Evolutionary conservation across 1,140 invertebrate species (phyloP), one percentile per base, ranked within the genome.

Genomic region (Drosophila varians): DNA sequence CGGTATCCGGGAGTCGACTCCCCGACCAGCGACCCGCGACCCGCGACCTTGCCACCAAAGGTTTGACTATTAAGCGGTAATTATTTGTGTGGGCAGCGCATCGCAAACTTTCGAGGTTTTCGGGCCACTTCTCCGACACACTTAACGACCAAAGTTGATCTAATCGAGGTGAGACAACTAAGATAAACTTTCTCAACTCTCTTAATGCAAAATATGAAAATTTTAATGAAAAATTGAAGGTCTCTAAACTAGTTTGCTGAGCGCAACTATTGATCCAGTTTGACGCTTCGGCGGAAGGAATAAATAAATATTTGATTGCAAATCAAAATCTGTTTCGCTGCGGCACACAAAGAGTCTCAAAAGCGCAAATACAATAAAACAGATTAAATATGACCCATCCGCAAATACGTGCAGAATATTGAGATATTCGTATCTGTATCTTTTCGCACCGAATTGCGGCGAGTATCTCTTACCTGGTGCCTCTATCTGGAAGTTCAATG

Each of bases 21-120:
- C 12, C 9, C 21, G 25, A 26, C 7, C 1, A n/a, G n/a, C n/a
- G n/a, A n/a, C n/a, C n/a, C n/a, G n/a, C n/a, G n/a, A n/a, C 53
- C 21, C 12, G n/a, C 21, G 25, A 26, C 7, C 1, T 23, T 21
- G 8, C 42, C 1, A 12, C 11, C 19, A 64, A 49, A 54, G 42
- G 40, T 61, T 56, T 66, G 82, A 12, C 45, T 65, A 61, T 71
- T 52, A 60, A 74, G 76, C 82, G 56, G 64, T 84, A 86, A 84
- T 84, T 86, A 84, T 86, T 64, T 68, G 78, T 77, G 60, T 58
- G 49, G 55, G 55, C 36, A 51, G 34, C 26, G 43, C 78, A 83
- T 42, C 25, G 46, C 62, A 77, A 74, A 83, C 69, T 77, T 74
- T 57, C 14, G 40, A 43, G 55, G 53, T 49, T 70, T 25, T 40